Conservation (phyloP, 2,888 invertebrate genomes). For the Ophraella communa region DNA sequence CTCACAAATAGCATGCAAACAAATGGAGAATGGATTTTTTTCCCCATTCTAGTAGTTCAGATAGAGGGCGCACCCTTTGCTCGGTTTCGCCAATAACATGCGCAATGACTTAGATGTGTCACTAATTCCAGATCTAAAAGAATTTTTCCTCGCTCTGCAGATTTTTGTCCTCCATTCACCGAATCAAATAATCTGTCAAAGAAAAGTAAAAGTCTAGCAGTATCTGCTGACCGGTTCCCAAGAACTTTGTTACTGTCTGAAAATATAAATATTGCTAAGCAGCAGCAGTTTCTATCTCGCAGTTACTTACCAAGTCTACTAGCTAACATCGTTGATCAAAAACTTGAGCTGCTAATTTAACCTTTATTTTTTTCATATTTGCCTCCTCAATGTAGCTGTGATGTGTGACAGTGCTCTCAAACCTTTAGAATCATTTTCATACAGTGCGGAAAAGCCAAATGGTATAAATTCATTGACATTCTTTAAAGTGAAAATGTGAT, state of each 20-base stretch:
- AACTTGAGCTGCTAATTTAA: background rate
- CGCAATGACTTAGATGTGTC: too few species aligned
- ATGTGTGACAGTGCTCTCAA: background rate
- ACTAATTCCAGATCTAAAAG: too few species aligned
- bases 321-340: background rate
- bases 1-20: too few species aligned
- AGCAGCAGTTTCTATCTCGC: background rate
- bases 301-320: background rate
- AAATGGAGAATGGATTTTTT: too few species aligned
- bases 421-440: background rate
- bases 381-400: background rate
- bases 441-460: too few species aligned
- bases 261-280: background rate
- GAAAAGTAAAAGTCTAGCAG: constrained; percentile 8
- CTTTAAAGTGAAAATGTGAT: too few species aligned
- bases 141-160: background rate
- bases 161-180: background rate
- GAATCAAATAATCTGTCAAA: constrained; percentile 1
- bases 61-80: too few species aligned
- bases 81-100: too few species aligned
- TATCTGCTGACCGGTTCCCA: background rate
- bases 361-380: background rate
- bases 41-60: too few species aligned
- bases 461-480: too few species aligned
- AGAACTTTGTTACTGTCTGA: constrained; percentile 1